Conservation (phyloP, 2,797 vertebrate genomes). For the Mastacembelus armatus region DNA sequence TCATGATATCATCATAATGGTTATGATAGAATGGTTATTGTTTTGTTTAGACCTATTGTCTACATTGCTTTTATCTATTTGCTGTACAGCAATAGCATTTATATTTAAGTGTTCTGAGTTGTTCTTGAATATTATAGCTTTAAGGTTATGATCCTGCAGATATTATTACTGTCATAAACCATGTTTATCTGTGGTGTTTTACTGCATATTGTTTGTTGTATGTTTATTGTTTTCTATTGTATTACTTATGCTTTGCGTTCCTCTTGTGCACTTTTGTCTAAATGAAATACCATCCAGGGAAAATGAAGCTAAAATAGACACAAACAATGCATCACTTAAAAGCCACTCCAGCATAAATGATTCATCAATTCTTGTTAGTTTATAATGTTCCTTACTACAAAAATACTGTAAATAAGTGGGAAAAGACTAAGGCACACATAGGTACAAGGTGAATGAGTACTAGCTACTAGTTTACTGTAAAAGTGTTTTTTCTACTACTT, state of each 20-base stretch:
- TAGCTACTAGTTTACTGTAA: too few species aligned
- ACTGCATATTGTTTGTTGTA: constrained; percentile 33
- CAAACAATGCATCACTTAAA: constrained; percentile 31
- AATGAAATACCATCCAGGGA: constrained; percentile 19
- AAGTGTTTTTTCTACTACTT: too few species aligned
- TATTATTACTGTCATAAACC: constrained; percentile 13
- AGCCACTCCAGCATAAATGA: constrained; percentile 21
- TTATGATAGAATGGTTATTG: constrained; percentile 8
- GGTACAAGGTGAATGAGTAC: too few species aligned
- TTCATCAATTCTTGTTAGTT: constrained; percentile 24
- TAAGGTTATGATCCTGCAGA: constrained; percentile 16
- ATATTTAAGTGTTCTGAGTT: constrained; percentile 11
- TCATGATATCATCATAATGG: background rate
- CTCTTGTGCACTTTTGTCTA: constrained; percentile 17
- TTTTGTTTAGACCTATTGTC: background rate
- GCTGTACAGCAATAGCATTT: constrained; percentile 12
- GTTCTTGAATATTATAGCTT: constrained; percentile 23
- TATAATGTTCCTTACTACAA: constrained; percentile 12
- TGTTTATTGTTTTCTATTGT: constrained; percentile 34
- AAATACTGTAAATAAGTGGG: constrained; percentile 1
- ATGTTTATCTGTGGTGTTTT: background rate
- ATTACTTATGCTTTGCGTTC: constrained; percentile 17
- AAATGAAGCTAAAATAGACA: constrained; percentile 34
- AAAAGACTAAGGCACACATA: background rate
- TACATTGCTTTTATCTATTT: constrained; percentile 22